A percentile compares a stretch with the other conserved stretches of the same genome.
Evolutionary conservation across 1,140 invertebrate species (phyloP).

Genomic region (Artemia franciscana): DNA sequence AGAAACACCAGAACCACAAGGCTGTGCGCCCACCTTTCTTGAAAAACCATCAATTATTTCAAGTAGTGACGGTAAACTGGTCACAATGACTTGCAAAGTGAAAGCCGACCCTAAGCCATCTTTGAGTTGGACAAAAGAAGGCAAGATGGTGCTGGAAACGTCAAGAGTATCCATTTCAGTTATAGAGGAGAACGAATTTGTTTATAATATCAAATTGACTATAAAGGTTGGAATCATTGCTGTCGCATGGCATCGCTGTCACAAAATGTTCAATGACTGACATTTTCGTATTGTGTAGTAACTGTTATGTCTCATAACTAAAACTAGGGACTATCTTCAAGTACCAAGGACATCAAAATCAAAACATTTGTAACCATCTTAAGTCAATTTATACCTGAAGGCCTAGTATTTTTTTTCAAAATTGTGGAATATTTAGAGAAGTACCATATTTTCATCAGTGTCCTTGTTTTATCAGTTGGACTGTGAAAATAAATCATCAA

Average conservation of each 20-base stretch:
- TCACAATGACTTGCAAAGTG: constrained; percentile 93
- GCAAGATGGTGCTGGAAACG: constrained; percentile 46
- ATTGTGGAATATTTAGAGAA: too few species aligned
- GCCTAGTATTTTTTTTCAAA: too few species aligned
- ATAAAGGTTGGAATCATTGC: constrained; percentile 32
- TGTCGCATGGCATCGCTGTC: background rate
- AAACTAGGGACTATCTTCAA: too few species aligned
- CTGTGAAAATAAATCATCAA: too few species aligned
- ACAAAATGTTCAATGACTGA: background rate
- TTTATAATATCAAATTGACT: constrained; percentile 72
- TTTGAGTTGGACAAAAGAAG: constrained; percentile 76
- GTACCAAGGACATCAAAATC: too few species aligned
- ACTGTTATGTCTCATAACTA: too few species aligned
- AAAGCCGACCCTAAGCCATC: constrained; percentile 78
- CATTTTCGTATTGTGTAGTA: too few species aligned
- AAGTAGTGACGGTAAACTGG: constrained; percentile 77
- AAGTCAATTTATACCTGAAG: too few species aligned
- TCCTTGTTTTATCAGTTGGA: too few species aligned
- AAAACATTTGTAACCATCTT: too few species aligned
- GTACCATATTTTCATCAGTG: too few species aligned
- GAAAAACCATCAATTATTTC: constrained; percentile 90
- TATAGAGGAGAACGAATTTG: constrained; percentile 45
- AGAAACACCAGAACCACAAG: constrained; percentile 39
- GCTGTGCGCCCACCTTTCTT: constrained; percentile 87
- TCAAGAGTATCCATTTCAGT: constrained; percentile 52